Percentiles rank a stretch among this genome's conserved stretches.
phyloP scores from a whole-genome alignment of 2,797 vertebrate species.

The Rhabdomys pumilio region DNA sequence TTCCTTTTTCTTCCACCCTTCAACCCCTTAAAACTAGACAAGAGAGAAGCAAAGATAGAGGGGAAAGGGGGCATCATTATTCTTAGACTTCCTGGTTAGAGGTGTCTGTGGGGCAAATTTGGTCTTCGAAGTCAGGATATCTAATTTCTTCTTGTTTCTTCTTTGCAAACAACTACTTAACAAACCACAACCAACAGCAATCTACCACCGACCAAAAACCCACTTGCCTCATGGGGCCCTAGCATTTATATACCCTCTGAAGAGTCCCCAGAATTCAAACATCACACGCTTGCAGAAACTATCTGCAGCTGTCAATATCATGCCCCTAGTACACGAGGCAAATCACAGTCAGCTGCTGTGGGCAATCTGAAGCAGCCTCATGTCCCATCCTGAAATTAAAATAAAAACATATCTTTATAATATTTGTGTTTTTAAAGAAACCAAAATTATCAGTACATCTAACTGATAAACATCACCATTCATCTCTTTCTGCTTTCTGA shows the following conservation, averaged over 20 bases:
- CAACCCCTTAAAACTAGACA: background rate
- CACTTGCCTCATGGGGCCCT: background rate
- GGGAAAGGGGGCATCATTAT: background rate
- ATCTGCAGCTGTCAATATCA: background rate
- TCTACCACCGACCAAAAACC: background rate
- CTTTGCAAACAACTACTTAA: background rate
- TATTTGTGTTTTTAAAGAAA: background rate
- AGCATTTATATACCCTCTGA: background rate
- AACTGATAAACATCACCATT: background rate
- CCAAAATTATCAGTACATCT: background rate
- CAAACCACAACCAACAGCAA: background rate
- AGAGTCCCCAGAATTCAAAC: background rate
- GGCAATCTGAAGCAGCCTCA: background rate
- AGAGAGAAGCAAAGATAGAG: background rate
- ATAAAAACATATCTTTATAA: background rate
- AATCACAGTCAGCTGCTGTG: background rate
- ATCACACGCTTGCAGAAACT: background rate
- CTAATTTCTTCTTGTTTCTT: background rate
- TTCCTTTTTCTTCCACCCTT: background rate
- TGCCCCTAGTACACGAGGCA: background rate
- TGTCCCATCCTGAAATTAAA: background rate
- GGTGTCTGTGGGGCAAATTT: background rate
- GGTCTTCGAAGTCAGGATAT: background rate
- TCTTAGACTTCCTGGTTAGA: background rate
- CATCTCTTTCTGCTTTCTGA: background rate